Evolutionary conservation across 2,888 invertebrate species (phyloP), one percentile per base, ranked within the genome.

Genomic region (Sarcophaga carnaria): DNA sequence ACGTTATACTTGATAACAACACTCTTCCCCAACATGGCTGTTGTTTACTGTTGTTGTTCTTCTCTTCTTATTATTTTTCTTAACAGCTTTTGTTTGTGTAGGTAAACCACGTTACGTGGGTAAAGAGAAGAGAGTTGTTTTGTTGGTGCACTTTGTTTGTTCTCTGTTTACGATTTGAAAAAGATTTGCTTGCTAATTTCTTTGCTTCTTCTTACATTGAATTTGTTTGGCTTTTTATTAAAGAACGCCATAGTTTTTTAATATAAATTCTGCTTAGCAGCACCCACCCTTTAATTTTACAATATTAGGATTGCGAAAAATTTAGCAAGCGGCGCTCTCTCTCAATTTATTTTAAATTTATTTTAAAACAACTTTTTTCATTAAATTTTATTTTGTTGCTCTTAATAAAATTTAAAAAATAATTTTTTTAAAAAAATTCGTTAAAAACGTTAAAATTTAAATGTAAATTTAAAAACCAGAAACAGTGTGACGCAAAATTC

Each of bases 251-350:
- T 79, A 45, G 76, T 69, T 79, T 71, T 78, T 83, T 75, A 49
- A 71, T 72, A 72, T 12, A 45, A 67, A 59, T 45, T 67, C 59
- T 45, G 59, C 66, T 80, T 69, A 75, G 47, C 71, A 90, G 91
- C 91, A 90, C 91, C 91, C 91, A 91, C 91, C 89, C 91, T 90
- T 89, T 87, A 84, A 89, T 89, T 90, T 89, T 89, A 89, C 89
- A 91, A 88, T 90, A 91, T 91, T 92, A 92, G 91, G 91, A 90
- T 90, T 88, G 88, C 92, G 90, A 90, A 91, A 91, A 89, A 89
- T 88, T 90, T 90, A 91, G 91, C 90, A 91, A 91, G 91, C 47
- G 47, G 8, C 37, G 37, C 10, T 37, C 37, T 2, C 37, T 37
- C 37, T 37, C 37, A 27, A 14, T 49, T 75, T 47, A n/a, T n/a